Base-by-base conservation (phyloP, 2,113 vertebrate species). In the Paramisgurnus dabryanus region DNA sequence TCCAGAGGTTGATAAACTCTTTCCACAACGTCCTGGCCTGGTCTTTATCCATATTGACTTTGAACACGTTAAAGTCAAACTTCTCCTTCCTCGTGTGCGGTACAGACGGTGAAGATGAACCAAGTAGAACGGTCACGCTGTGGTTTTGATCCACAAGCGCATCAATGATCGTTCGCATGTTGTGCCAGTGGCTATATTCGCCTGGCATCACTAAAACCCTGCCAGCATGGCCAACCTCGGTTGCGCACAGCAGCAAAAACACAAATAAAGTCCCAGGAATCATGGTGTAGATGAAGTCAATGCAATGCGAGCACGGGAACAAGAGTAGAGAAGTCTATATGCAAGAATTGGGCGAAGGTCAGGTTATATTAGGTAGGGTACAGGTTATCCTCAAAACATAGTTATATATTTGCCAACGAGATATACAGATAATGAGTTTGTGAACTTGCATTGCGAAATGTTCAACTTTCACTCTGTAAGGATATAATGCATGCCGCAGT, bases 141-240 rank as follows among this genome's bases (percentile, higher is more conserved):
- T 95, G 93, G 70, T 92, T 91, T 0, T 88, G 92, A 5, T 1
- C 76, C 17, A 85, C 85, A 17, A 96, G 71, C 69, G 91, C 91
- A 64, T 93, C 86, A 57, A 92, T 57, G 64, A 95, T 85, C 7
- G 71, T 58, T 47, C 91, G 90, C 86, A 94, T 88, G 6, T 95
- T 95, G 85, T 93, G 73, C 94, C 94, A 95, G 80, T 95, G 94
- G 57, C 94, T 95, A 81, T 87, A 92, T 84, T 95, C 93, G 0
- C 89, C 86, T 41, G 94, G 94, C 91, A 94, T 90, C 80, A 95
- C 88, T 80, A 95, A 71, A 75, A 95, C 84, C 0, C 93, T 93
- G 11, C 93, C 93, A 7, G 76, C 41, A 49, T 50, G 47, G 58
- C 43, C 10, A 0, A 43, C 6, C 11, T 76, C 76, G 45, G 13